Base-by-base conservation (phyloP, 2,113 vertebrate species). In the Silurus meridionalis region DNA sequence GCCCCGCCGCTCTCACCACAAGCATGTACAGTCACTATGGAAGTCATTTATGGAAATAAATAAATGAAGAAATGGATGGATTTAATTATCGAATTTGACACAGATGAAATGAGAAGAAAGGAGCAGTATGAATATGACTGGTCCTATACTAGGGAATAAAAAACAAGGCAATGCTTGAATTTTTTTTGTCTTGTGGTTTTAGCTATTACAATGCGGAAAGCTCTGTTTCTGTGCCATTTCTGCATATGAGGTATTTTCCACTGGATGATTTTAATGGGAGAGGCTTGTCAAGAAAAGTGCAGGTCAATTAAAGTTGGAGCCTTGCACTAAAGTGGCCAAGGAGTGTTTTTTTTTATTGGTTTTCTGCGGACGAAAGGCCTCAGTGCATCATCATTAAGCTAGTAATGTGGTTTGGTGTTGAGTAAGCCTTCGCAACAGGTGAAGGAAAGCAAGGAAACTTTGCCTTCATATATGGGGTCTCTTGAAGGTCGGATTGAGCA, bases 401-500 rank as follows among this genome's bases (percentile, higher is more conserved):
- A 53, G 21, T 82, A 58, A 61, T 69, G 87, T 81, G 80, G 88
- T 64, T 85, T 88, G 64, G 82, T 89, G 80, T 37, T 91, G 89
- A 92, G 74, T 88, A 91, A 93, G 87, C 71, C 48, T 53, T 87
- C 83, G 53, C 53, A 87, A 90, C 90, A 93, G 91, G 89, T 93
- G 92, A 78, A 46, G 66, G 52, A 55, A 72, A 75, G 74, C 53
- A 52, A 37, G 63, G 28, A 55, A 60, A 25, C 83, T 25, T 57
- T 25, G 50, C 21, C 37, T n/a, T 88, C 53, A 63, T 25, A 6
- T 64, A 13, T 11, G 52, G 52, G 86, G 64, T 78, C 52, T 60
- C 23, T 55, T 8, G 53, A 81, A 64, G 69, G 55, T 52, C 77
- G 37, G 19, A 21, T 25, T 11, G 25, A 67, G 21, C 80, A 83